These are phyloP conservation scores for Amphiura filiformis DNA, from an alignment of 35 echinoderm and acorn worm genomes.

Conservation along the genomic window DNA sequence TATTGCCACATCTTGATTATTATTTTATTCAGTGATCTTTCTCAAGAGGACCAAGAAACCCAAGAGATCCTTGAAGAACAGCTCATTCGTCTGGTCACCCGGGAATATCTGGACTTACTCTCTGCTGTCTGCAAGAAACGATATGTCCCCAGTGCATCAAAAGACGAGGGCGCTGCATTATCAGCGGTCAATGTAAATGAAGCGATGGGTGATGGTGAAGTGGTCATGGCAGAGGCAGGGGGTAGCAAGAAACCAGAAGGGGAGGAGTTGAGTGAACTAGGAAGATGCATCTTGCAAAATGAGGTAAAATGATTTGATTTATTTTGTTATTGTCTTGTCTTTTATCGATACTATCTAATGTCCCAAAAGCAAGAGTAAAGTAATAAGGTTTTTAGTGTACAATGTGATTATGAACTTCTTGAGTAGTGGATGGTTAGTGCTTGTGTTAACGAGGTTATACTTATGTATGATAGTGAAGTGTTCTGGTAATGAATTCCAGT, in stretches of 20 bases:
- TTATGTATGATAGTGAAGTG: too few species aligned
- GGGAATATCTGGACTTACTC: neutral
- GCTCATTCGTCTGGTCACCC: neutral
- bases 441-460: too few species aligned
- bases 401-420: too few species aligned
- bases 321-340: too few species aligned
- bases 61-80: conserved; percentile 2
- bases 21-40: neutral
- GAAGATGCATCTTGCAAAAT: neutral
- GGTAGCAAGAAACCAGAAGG: neutral
- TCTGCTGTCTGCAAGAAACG: neutral
- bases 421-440: too few species aligned
- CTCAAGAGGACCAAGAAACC: neutral
- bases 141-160: neutral
- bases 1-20: too few species aligned
- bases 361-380: too few species aligned
- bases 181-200: neutral
- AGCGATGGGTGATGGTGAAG: neutral
- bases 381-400: too few species aligned
- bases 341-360: too few species aligned
- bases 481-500: too few species aligned
- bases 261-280: neutral
- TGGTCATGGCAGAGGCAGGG: neutral
- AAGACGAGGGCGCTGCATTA: neutral
- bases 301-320: neutral